A percentile compares a stretch with the other conserved stretches of the same genome.
These are phyloP conservation scores for Lumbricus terrestris DNA, from an alignment of 2,888 invertebrate species.

Conservation along the genomic window DNA sequence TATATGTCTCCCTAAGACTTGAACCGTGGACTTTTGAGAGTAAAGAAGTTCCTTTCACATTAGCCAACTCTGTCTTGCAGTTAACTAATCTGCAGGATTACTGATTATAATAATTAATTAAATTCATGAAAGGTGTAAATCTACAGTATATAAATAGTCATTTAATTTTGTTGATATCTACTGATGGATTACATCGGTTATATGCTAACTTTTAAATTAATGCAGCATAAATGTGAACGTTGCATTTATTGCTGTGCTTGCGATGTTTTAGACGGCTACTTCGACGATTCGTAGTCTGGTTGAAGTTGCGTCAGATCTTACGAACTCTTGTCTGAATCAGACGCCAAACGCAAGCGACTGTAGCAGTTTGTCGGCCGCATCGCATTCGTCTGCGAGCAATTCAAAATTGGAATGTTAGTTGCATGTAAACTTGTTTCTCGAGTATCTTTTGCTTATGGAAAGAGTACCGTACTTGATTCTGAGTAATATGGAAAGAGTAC, in stretches of 20 bases:
- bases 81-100: too few species aligned
- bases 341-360: not conserved
- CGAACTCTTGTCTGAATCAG: slow-evolving; percentile 4
- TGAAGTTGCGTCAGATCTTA: slow-evolving; percentile 3
- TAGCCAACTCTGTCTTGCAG: not conserved
- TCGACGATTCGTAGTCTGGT: not conserved
- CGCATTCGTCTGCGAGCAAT: slow-evolving; percentile 4
- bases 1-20: not conserved
- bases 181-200: too few species aligned
- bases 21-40: not conserved
- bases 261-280: not conserved
- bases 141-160: too few species aligned
- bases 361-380: slow-evolving; percentile 9
- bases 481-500: too few species aligned
- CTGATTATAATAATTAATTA: too few species aligned
- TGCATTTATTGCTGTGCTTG: not conserved
- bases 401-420: slow-evolving; percentile 6
- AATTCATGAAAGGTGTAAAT: too few species aligned
- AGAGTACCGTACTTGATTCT: too few species aligned
- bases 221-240: not conserved
- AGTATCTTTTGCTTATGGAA: not conserved
- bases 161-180: too few species aligned
- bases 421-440: not conserved
- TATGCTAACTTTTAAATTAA: not conserved
- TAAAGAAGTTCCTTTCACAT: not conserved